These are phyloP conservation scores for Paratrypauchen microcephalus DNA, from an alignment of 2,797 vertebrate species.

Conservation along the genomic window DNA sequence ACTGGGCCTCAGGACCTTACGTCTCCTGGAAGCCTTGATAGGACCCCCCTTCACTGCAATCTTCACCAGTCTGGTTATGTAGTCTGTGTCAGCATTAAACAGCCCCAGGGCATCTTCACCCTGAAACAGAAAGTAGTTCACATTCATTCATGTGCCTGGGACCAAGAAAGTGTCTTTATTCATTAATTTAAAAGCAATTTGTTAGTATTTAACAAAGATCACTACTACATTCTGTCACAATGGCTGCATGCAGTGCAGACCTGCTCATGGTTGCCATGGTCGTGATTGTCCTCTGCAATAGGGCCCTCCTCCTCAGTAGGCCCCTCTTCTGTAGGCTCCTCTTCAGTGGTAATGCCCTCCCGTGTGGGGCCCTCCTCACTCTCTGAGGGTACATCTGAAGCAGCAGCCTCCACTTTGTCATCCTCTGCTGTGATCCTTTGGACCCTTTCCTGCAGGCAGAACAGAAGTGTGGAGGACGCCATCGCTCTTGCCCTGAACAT, in stretches of 20 bases:
- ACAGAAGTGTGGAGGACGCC: no score
- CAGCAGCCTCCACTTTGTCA: constrained; percentile 47
- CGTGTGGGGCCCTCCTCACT: constrained; percentile 45
- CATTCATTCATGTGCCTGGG: no score
- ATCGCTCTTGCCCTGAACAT: no score
- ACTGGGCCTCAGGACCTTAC: constrained; percentile 46
- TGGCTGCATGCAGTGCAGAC: no score
- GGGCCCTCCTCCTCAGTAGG: neutral
- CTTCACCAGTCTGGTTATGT: constrained; percentile 19
- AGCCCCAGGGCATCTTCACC: constrained; percentile 28
- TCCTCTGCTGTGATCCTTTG: constrained; percentile 56
- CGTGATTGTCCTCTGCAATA: neutral
- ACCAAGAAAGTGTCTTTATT: no score
- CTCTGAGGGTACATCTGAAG: constrained; percentile 29
- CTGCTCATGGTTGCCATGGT: no score
- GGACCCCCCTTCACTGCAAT: neutral
- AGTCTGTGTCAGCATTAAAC: constrained; percentile 27
- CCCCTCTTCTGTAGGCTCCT: neutral
- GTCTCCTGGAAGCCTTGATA: constrained; percentile 45
- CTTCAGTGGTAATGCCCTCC: constrained; percentile 7
- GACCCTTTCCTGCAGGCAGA: constrained; percentile 42
- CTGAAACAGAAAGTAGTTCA: neutral
- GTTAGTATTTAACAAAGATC: no score
- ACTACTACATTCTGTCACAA: no score
- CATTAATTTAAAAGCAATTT: no score